Base-by-base conservation (phyloP, 2,797 vertebrate genomes). In the Echiichthys vipera region DNA sequence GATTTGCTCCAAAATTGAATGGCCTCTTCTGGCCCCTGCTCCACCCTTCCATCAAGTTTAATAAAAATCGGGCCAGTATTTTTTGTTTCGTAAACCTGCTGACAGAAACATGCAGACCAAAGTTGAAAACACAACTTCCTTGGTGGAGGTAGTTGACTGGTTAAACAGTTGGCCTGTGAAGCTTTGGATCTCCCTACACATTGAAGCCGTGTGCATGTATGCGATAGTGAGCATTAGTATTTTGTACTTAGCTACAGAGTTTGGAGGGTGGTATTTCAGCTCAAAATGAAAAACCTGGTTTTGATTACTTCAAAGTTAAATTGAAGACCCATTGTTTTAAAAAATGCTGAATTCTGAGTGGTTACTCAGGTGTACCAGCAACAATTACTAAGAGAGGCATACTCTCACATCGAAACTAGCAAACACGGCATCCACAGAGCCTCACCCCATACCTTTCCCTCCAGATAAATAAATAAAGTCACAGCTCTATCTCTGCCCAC, bases 401-500 rank as follows among this genome's bases (percentile, higher is more conserved):
- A 27, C 36, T 5, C 17, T 20, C 20, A 7, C 2, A 10, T 2
- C 8, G 24, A 45, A 63, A 51, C 27, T 3, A 29, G 17, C 14
- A 42, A 37, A 42, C 36, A 43, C 25, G 25, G 10, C 34, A 65
- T 20, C 51, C 42, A 39, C 25, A 46, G 17, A 75, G 8, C 32
- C 51, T 53, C 57, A 17, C 7, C 5, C 46, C 32, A 39, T 17
- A 24, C 17, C 27, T 22, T 40, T 71, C 24, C 2, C 1, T 24
- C 24, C 32, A 42, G 49, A 30, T 47, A 51, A 55, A 75, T 46
- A 64, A 65, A 74, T 63, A 50, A 7, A 32, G 29, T 49, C 40
- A 24, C 50, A 55, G 40, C 27, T 12, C 58, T 75, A 49, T 71
- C 47, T 43, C 43, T 57, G 59, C 42, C 56, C 8, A 29, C 15